Base-by-base conservation (phyloP, 2,888 invertebrate species). In the Temnothorax rugatulus region DNA sequence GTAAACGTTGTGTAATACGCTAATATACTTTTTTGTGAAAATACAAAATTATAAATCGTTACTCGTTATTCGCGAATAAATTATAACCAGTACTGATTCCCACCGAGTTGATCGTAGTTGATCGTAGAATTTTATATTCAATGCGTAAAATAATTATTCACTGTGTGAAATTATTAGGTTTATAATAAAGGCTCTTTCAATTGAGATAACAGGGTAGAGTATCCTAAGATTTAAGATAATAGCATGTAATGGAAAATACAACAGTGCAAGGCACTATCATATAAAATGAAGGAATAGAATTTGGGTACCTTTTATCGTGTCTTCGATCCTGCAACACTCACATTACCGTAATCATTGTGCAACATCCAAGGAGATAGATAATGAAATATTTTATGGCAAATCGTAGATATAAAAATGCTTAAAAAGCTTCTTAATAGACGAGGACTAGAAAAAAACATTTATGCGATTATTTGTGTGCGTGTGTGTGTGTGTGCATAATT, bases 201-300 rank as follows among this genome's bases (percentile, higher is more conserved):
- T 63, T 25, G 57, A 68, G 54, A 86, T 66, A 77, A 90, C 91
- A 91, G 90, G 90, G 90, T 90, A 90, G 34, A 90, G 34, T 34
- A 34, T 81, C 77, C 82, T 90, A 90, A 90, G 75, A 75, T 84
- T 84, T 87, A 88, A 57, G 57, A 76, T 63, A 68, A 68, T 34
- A 38, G 15, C 18, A 41, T 57, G 44, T 73, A 74, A 74, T 82
- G 8, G 11, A 63, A 18, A 75, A 64, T 15, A 11, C 71, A 79
- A 87, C 73, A 38, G 59, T 75, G 57, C 47, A 66, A 21, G 9
- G 0, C 57, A 68, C 13, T 29, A 41, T 64, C 25, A 13, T 38
- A 8, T 44, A 54, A 68, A 57, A 68, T n/a, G 15, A 63, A 74
- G 18, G 7, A 3, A 54, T n/a, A 25, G 13, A 57, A 21, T 38